Base-by-base conservation (phyloP, 2,113 vertebrate species). In the Scalopus aquaticus region DNA sequence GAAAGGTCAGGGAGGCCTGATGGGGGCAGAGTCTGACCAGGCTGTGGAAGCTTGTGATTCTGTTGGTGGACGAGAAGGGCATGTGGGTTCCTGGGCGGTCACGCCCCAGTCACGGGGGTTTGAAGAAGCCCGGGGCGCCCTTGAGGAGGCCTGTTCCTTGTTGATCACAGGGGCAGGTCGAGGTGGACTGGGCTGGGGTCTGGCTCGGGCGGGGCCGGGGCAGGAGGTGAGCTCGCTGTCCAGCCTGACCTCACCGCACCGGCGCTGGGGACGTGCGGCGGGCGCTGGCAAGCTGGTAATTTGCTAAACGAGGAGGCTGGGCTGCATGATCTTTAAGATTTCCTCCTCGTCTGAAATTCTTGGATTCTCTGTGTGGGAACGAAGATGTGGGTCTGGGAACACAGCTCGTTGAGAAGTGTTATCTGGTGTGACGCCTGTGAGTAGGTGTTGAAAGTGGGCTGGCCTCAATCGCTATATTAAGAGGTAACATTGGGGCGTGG, bases 311-410 rank as follows among this genome's bases (percentile, higher is more conserved):
- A 67, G 20, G 82, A 80, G 91, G 79, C 76, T 73, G 74, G 51
- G 60, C 20, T 67, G 16, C 39, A 35, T 56, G 69, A 46, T 82
- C 83, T 82, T 60, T 39, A 77, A 87, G 69, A 83, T 51, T 51
- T 28, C 30, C 30, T 82, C 44, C 49, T 46, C 16, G 17, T 42
- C 73, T 95, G 67, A 93, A 91, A 76, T 95, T 88, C 89, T 87
- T 67, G 60, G 46, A 90, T 95, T 91, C 69, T 95, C 79, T 96
- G 81, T 92, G 96, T 97, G 95, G 96, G 94, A 82, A 89, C 28
- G 28, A 39, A 77, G 69, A 79, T 91, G 94, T 96, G 89, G 96
- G 79, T 89, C 94, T 96, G 89, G 54, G 76, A 95, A 94, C 93
- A 96, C 28, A 91, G 95, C 78, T 76, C 4, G 4, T 74, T 54